Base-by-base conservation (phyloP, 1,140 invertebrate genomes). In the Bicyclus anynana region DNA sequence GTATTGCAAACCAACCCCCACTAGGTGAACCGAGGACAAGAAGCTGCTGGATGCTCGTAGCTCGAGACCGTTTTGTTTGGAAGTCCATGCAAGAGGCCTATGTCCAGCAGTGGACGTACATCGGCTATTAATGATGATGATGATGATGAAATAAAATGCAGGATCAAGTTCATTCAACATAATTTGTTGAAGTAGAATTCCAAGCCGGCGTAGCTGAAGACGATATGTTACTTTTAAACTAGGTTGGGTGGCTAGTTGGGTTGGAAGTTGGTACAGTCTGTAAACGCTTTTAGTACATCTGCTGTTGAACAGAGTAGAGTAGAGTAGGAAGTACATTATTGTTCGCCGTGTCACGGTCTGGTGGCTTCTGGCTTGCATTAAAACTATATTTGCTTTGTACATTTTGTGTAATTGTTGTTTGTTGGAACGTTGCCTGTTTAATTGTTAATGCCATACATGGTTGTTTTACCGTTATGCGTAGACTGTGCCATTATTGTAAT, bases 341-440 rank as follows among this genome's bases (percentile, higher is more conserved):
- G 48, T 58, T 48, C 47, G 38, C 47, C 49, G 27, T 58, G 48
- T 58, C 55, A 51, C 13, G 55, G 47, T 51, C 48, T 51, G 38
- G 49, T 51, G 38, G 55, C 49, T 57, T 23, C 47, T 51, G 48
- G 48, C 38, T 49, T 47, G 20, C 48, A 51, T 58, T 58, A 51
- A 58, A 58, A 58, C 55, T 58, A 51, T 58, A 58, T 58, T 51
- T 58, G 55, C 55, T 58, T 58, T 58, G 55, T 58, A 50, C 55
- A 51, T 44, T 50, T 58, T 40, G 48, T 58, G 38, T 51, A 58
- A 51, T 51, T 51, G 38, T 51, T 51, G 55, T 55, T 55, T 55
- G 52, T 52, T 52, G 21, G 38, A 53, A 47, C 47, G 23, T 35
- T 38, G 35, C 14, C 33, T 42, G 51, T 58, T 58, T 57, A 51